These are phyloP conservation scores for Alauda arvensis DNA, from an alignment of 2,797 vertebrate species.

Conservation along the genomic window DNA sequence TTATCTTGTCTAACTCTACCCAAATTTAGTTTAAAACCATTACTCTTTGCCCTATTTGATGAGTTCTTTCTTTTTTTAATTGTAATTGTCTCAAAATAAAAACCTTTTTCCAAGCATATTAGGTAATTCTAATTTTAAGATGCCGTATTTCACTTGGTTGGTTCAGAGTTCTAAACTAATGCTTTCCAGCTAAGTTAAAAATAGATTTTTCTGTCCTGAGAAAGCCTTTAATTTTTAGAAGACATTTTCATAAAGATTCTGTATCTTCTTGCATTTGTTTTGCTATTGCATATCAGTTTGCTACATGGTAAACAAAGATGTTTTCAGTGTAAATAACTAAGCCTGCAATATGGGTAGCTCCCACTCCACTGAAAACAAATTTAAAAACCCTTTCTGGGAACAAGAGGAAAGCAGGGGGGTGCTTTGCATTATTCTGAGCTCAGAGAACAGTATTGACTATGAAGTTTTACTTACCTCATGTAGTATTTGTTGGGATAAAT, in stretches of 20 bases:
- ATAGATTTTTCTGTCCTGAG: neutral
- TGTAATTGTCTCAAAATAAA: neutral
- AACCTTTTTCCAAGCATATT: neutral
- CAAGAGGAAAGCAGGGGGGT: neutral
- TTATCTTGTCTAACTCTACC: neutral
- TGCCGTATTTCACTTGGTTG: neutral
- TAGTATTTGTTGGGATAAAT: neutral
- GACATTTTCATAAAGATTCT: rapidly evolving
- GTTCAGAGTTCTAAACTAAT: neutral
- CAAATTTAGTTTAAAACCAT: neutral
- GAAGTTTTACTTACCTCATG: neutral
- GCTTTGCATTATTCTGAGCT: neutral
- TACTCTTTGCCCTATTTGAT: neutral
- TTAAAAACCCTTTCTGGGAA: neutral
- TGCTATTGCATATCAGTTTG: neutral
- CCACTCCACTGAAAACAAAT: neutral
- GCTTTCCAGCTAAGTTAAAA: neutral
- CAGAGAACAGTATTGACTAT: neutral
- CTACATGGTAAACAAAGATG: neutral
- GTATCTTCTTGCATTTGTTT: neutral
- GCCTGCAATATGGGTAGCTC: neutral
- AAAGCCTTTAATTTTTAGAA: neutral
- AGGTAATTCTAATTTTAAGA: neutral
- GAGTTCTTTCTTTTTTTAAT: neutral
- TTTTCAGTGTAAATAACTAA: neutral